These are phyloP conservation scores for Notothenia coriiceps DNA, from an alignment of 2,113 vertebrate species.

Conservation along the genomic window DNA sequence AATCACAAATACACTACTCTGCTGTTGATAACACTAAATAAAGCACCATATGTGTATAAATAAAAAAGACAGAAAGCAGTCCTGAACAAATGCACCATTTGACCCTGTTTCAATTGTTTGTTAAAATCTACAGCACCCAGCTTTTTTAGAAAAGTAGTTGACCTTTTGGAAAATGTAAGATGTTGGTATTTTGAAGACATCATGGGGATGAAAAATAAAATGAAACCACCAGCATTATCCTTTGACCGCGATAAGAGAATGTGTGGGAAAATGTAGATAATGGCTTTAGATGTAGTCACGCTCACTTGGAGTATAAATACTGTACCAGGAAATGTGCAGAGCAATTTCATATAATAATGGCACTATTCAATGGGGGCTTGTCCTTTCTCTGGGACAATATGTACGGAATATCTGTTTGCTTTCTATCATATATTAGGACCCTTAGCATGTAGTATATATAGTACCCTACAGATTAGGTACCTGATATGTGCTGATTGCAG, in stretches of 20 bases:
- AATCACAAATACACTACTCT: not conserved
- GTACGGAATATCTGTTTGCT: not conserved
- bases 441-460: not conserved
- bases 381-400: not conserved
- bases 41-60: constrained; percentile 1
- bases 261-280: not conserved
- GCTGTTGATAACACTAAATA: not conserved
- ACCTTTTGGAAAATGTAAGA: not conserved
- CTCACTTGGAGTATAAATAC: not conserved
- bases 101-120: constrained; percentile 1
- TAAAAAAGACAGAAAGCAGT: not conserved
- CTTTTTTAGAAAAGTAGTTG: not conserved
- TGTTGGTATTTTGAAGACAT: not conserved
- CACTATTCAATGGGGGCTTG: not conserved
- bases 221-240: not conserved
- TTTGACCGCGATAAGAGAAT: not conserved
- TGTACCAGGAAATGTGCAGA: not conserved
- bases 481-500: constrained; percentile 60
- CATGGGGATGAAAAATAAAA: not conserved
- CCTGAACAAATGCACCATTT: not conserved
- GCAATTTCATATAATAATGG: not conserved
- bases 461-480: constrained; percentile 27
- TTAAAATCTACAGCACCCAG: not conserved
- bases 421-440: not conserved
- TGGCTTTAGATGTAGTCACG: not conserved